phyloP scores from a whole-genome alignment of 2,888 invertebrate species.

The Sympetrum striolatum region DNA sequence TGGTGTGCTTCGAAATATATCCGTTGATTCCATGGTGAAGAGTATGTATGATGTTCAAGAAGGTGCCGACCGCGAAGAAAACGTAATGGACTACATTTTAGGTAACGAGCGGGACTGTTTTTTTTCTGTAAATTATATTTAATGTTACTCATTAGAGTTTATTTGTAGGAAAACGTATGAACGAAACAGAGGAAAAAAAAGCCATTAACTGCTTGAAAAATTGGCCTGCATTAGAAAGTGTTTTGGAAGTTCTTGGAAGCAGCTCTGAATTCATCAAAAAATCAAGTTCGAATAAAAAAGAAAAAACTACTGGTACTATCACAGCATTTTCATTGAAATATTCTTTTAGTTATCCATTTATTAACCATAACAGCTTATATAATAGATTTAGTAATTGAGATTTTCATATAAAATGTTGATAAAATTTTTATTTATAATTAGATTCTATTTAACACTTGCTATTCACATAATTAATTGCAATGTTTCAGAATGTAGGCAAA shows the following conservation, averaged over 20 bases:
- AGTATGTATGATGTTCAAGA: background rate
- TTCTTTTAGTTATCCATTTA: too few relatives aligned
- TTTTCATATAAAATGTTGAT: too few relatives aligned
- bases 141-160: background rate
- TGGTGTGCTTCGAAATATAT: background rate
- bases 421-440: background rate
- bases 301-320: background rate
- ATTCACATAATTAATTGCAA: background rate
- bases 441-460: background rate
- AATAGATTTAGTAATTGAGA: too few relatives aligned
- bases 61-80: background rate
- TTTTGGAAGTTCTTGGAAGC: slow-evolving; percentile 47
- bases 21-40: background rate
- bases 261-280: background rate
- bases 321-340: too few relatives aligned
- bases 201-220: slow-evolving; percentile 59
- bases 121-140: background rate
- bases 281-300: background rate
- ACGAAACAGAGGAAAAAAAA: slow-evolving; percentile 57
- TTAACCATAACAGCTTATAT: too few relatives aligned
- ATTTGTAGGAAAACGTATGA: slow-evolving; percentile 59
- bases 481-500: background rate
- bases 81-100: background rate
- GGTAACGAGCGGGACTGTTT: background rate
- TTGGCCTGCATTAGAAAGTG: slow-evolving; percentile 57